These are phyloP conservation scores for Bugula neritina DNA, from an alignment of 2,888 invertebrate genomes.

Conservation along the genomic window DNA sequence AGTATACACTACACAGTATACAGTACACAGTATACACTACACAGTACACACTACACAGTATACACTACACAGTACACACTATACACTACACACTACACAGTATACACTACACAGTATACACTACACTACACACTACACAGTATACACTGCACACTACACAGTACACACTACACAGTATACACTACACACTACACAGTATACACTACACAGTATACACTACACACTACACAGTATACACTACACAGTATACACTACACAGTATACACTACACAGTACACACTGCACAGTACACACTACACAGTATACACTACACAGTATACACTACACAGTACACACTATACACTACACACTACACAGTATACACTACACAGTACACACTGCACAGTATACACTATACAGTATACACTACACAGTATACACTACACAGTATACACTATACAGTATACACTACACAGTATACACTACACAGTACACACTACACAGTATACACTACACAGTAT, in stretches of 20 bases:
- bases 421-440: too few relatives aligned
- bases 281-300: background rate
- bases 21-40: conserved; percentile 29
- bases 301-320: too few relatives aligned
- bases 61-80: background rate
- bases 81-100: too few relatives aligned
- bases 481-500: background rate
- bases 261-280: background rate
- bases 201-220: too few relatives aligned
- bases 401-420: background rate
- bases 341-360: conserved; percentile 32
- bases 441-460: conserved; percentile 32
- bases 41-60: background rate
- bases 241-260: background rate
- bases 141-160: conserved; percentile 26
- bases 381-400: background rate
- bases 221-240: conserved; percentile 33
- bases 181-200: background rate
- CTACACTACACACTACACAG: conserved; percentile 32
- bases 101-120: too few relatives aligned
- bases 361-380: background rate
- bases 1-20: conserved; percentile 31
- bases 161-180: background rate
- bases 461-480: background rate
- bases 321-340: too few relatives aligned